Conservation (phyloP, 2,797 vertebrate species). For the Sylvia borin region DNA sequence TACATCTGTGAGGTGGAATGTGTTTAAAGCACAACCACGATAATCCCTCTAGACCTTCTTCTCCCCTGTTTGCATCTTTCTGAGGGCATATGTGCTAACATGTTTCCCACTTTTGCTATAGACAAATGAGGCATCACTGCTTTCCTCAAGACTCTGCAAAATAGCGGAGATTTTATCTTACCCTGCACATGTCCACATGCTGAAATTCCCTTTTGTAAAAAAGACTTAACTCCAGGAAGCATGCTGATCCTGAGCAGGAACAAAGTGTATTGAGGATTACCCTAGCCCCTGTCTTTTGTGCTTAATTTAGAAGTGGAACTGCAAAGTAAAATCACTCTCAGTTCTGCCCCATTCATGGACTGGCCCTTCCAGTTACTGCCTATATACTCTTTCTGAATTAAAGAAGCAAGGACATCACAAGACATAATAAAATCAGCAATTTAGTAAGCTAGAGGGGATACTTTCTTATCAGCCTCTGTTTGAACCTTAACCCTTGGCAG, state of each 20-base stretch:
- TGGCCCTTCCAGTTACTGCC: background rate
- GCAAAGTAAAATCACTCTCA: background rate
- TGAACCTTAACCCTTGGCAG: background rate
- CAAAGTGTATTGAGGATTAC: background rate
- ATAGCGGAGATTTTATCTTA: background rate
- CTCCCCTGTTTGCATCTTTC: background rate
- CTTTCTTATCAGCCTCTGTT: background rate
- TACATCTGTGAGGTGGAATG: constrained; percentile 37
- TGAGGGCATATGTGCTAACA: background rate
- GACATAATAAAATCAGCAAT: background rate
- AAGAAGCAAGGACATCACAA: background rate
- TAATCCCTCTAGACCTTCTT: constrained; percentile 12
- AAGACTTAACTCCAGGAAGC: background rate
- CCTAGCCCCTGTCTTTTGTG: background rate
- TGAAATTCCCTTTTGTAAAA: constrained; percentile 4
- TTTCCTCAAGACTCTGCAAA: background rate
- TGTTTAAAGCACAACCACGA: constrained; percentile 14
- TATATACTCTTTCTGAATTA: background rate
- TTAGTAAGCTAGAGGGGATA: background rate
- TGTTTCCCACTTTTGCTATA: background rate
- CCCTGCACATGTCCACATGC: background rate
- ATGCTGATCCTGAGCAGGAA: background rate
- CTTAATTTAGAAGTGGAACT: background rate
- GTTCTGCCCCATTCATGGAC: background rate
- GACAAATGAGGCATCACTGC: background rate